Conservation (phyloP, 2,113 vertebrate species). For the Melanocharis versteri region DNA sequence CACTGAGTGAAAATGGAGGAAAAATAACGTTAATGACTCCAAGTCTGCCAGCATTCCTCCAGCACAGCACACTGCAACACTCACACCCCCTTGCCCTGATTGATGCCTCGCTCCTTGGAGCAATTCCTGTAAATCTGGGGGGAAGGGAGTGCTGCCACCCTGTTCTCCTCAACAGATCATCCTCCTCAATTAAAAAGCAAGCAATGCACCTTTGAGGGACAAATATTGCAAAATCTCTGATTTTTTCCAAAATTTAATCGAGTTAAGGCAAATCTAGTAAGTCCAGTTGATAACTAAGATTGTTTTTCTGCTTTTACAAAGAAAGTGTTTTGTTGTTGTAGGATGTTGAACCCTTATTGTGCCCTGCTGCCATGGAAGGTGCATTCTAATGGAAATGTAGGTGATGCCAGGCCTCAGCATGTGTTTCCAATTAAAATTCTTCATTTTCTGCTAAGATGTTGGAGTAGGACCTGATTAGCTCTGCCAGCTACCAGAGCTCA, state of each 20-base stretch:
- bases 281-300: neutral
- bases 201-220: neutral
- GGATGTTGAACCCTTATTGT: neutral
- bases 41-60: neutral
- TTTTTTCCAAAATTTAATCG: neutral
- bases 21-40: neutral
- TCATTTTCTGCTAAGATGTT: conserved; percentile 15
- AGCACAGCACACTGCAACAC: neutral
- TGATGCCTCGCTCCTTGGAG: neutral
- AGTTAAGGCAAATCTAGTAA: neutral
- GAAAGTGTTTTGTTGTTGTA: neutral
- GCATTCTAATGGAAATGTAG: neutral
- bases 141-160: neutral
- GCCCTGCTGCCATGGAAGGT: neutral
- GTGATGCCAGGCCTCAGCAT: neutral
- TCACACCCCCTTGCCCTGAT: neutral
- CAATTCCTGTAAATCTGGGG: neutral
- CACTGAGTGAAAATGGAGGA: neutral
- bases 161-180: neutral
- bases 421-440: conserved; percentile 18
- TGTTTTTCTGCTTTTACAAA: neutral
- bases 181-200: neutral
- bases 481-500: neutral
- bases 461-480: conserved; percentile 10
- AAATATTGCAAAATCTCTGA: neutral